Evolutionary conservation across 2,888 invertebrate genomes (phyloP).

Genomic region (Acleris emargana): DNA sequence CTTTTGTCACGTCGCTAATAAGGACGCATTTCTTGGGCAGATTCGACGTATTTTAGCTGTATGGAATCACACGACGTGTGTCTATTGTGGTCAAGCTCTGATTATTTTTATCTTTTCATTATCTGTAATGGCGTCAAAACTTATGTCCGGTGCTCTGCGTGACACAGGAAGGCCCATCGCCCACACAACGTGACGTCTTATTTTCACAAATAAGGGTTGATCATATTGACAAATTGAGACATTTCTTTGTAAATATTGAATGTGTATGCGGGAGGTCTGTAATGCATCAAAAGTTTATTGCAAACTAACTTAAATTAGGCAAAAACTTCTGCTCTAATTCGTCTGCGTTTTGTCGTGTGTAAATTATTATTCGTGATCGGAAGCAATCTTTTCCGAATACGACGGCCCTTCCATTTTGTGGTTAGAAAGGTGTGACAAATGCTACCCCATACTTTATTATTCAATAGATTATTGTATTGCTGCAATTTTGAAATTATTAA

Average conservation of each 20-base stretch:
- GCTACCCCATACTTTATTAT: neutral
- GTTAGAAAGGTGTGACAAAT: constrained; percentile 49
- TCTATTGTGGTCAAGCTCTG: constrained; percentile 72
- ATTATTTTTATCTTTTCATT: constrained; percentile 73
- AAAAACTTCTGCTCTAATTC: constrained; percentile 40
- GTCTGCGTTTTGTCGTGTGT: constrained; percentile 38
- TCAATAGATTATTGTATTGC: neutral
- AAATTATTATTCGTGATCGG: constrained; percentile 64
- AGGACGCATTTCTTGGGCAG: constrained; percentile 40
- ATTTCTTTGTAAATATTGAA: constrained; percentile 46
- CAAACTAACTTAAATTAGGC: constrained; percentile 18
- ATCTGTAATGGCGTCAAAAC: constrained; percentile 81
- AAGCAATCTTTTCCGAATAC: constrained; percentile 59
- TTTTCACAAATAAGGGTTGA: constrained; percentile 64
- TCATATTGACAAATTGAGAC: constrained; percentile 71
- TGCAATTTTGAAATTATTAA: neutral
- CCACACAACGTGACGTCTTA: constrained; percentile 79
- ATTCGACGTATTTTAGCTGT: constrained; percentile 7
- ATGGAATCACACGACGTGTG: constrained; percentile 40
- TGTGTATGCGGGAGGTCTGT: constrained; percentile 66
- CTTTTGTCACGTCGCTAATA: constrained; percentile 32
- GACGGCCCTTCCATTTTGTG: constrained; percentile 52
- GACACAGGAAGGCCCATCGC: constrained; percentile 76
- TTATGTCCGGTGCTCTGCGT: constrained; percentile 76
- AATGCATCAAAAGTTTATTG: constrained; percentile 31